A percentile compares a stretch with the other conserved stretches of the same genome.
These are phyloP conservation scores for Thamnophis elegans DNA, from an alignment of 2,797 vertebrate species.

Conservation along the genomic window DNA sequence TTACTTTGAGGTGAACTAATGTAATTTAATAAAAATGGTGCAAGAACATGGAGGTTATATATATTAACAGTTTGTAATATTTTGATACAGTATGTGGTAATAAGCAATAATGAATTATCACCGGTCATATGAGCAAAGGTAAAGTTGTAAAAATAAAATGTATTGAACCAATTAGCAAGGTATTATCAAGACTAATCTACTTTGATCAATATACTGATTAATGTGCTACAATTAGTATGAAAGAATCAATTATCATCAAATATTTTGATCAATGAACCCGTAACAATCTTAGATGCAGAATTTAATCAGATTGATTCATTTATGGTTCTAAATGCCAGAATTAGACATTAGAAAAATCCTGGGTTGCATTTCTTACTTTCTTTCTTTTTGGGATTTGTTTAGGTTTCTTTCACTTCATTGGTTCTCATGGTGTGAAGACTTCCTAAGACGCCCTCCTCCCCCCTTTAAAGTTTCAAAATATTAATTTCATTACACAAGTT, in stretches of 20 bases:
- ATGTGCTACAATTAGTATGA: constrained; percentile 2
- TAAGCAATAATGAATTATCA: background rate
- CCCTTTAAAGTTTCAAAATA: background rate
- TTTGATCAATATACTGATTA: background rate
- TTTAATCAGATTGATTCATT: background rate
- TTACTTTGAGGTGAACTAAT: constrained; percentile 9
- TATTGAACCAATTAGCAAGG: background rate
- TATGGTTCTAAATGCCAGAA: background rate
- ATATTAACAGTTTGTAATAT: background rate
- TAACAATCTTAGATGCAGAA: background rate
- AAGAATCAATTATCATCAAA: background rate
- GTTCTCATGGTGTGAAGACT: background rate
- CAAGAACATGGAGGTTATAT: background rate
- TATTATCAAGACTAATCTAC: background rate
- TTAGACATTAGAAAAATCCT: background rate
- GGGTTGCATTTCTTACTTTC: background rate
- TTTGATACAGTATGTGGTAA: background rate
- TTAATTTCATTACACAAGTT: background rate
- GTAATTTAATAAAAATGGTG: background rate
- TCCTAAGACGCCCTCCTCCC: background rate
- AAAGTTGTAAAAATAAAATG: background rate
- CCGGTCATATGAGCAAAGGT: background rate
- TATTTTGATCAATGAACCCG: background rate
- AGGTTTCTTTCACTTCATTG: background rate
- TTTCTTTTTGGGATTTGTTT: background rate